These are phyloP conservation scores for Carollia perspicillata DNA, from an alignment of 2,113 vertebrate genomes.

Conservation along the genomic window DNA sequence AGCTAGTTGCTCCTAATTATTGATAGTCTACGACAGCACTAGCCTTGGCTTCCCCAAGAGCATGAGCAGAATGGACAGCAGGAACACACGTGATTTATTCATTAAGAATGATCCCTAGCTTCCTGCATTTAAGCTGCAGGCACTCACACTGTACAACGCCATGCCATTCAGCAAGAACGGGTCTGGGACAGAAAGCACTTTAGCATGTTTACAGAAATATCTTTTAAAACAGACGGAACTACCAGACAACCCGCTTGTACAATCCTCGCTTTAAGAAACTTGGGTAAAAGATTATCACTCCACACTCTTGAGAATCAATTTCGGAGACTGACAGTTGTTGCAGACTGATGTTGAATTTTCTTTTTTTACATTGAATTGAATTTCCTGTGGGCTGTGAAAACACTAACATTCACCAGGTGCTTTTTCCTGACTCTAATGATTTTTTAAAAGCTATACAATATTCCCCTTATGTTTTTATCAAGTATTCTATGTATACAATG, in stretches of 20 bases:
- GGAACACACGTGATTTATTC: constrained; percentile 42
- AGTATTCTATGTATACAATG: neutral
- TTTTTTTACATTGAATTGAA: constrained; percentile 13
- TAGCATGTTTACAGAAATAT: constrained; percentile 40
- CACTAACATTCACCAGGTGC: constrained; percentile 17
- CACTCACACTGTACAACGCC: neutral
- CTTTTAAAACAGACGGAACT: constrained; percentile 38
- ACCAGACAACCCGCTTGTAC: neutral
- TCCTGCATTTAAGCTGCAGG: neutral
- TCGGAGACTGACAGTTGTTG: constrained; percentile 9
- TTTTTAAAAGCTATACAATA: neutral
- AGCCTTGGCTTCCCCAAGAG: constrained; percentile 41
- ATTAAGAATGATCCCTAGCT: constrained; percentile 51
- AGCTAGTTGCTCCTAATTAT: neutral
- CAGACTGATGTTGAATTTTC: constrained; percentile 9
- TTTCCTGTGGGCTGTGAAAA: constrained; percentile 30
- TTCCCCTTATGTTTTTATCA: neutral
- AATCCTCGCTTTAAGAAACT: neutral
- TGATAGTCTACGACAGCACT: neutral
- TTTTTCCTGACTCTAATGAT: constrained; percentile 3
- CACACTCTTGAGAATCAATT: neutral
- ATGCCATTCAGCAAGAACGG: constrained; percentile 39
- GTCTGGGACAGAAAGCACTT: constrained; percentile 55
- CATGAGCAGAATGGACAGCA: constrained; percentile 23
- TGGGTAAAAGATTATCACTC: neutral